Percentiles rank a stretch among this genome's conserved stretches.
Conservation (phyloP, 2,113 vertebrate genomes). For the Butorides virescens region DNA sequence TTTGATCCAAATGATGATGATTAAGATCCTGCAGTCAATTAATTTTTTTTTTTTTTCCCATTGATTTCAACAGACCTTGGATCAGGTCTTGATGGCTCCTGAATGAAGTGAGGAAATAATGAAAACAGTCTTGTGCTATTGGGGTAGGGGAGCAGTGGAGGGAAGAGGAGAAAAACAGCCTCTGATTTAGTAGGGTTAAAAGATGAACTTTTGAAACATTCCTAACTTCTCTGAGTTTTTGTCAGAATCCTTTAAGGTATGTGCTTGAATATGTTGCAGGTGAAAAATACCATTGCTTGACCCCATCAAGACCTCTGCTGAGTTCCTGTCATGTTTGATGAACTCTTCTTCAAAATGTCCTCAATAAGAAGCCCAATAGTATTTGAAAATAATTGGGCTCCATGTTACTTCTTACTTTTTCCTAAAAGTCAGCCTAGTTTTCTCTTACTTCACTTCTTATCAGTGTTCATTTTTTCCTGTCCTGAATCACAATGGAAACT, state of each 20-base stretch:
- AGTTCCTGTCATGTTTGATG: neutral
- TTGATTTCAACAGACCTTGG: neutral
- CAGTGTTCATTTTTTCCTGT: neutral
- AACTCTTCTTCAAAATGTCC: neutral
- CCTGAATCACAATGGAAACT: neutral
- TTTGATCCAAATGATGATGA: neutral
- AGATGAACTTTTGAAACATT: neutral
- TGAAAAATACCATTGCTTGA: neutral
- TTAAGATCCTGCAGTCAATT: neutral
- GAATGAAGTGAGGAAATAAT: neutral
- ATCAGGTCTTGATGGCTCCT: neutral
- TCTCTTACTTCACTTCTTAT: neutral
- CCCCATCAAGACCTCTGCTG: neutral
- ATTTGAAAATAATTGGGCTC: slow-evolving; percentile 5
- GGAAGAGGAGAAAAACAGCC: neutral
- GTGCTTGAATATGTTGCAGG: neutral
- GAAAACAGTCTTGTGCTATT: neutral
- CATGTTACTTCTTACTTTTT: neutral
- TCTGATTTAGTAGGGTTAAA: neutral
- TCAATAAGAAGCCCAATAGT: neutral
- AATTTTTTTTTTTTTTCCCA: neutral
- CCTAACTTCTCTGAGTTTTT: neutral
- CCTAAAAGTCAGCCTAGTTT: neutral
- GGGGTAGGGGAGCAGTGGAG: neutral
- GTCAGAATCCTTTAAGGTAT: neutral